Base-by-base conservation (phyloP, 1,140 invertebrate species). In the Hyposmocoma kahamanoa region DNA sequence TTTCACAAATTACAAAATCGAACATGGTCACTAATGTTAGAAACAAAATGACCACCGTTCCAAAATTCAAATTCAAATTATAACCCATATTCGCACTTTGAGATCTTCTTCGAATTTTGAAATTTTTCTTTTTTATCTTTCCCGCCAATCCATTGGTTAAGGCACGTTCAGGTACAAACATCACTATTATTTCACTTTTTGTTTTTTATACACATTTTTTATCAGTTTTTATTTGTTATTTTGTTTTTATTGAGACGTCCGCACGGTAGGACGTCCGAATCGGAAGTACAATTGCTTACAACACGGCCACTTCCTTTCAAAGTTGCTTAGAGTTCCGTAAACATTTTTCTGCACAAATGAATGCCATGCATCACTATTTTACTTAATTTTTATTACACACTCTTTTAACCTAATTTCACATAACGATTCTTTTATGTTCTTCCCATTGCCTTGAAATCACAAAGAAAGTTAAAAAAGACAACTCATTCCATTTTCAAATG, bases 91-190 rank as follows among this genome's bases (percentile, higher is more conserved):
- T 20, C 46, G 47, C 28, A 47, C 50, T 15, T 42, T 62, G 45
- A 45, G 47, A 47, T 77, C 70, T 82, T 84, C 78, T 82, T 55
- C 81, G 60, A 50, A 72, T 80, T 77, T 83, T 83, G 46, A 82
- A 85, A 67, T 80, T 80, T 57, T 69, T 66, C 34, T 63, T 71
- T 59, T 61, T 52, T 50, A 56, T 47, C 47, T 62, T 53, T 42
- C 51, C 51, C 46, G 53, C 65, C 42, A 36, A 50, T 51, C 57
- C 62, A 67, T 68, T 44, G 21, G 50, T 49, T 51, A 32, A 26
- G 52, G 53, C 71, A 60, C 66, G 22, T 44, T 62, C n/a, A n/a
- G n/a, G n/a, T 50, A 62, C 58, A 67, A 55, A 58, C 65, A 67
- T 62, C 32, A 36, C 32, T 36, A 54, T 58, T 65, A 47, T 42